Percentiles rank a stretch among this genome's conserved stretches.
These are phyloP conservation scores for Limenitis camilla DNA, from an alignment of 2,888 invertebrate species.

Conservation along the genomic window DNA sequence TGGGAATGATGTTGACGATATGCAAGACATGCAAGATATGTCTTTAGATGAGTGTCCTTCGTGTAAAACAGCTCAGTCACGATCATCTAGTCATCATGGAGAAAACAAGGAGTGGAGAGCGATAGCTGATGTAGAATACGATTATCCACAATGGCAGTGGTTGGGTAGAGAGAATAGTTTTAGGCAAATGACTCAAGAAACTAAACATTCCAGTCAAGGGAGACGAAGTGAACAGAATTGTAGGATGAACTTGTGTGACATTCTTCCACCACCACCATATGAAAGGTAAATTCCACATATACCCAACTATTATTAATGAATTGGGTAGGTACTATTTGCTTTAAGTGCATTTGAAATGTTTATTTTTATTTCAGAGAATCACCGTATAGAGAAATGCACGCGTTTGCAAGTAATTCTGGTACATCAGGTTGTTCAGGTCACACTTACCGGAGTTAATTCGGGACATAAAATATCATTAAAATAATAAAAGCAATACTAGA, in stretches of 20 bases:
- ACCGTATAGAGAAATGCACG: conserved; percentile 59
- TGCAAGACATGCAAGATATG: conserved; percentile 60
- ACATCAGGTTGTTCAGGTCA: conserved; percentile 66
- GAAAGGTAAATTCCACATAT: conserved; percentile 68
- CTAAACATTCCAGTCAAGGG: conserved; percentile 48
- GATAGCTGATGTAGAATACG: conserved; percentile 64
- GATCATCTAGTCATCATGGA: conserved; percentile 65
- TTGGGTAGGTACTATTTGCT: too few species aligned
- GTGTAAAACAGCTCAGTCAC: conserved; percentile 62
- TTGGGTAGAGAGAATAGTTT: conserved; percentile 64
- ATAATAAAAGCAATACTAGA: conserved; percentile 68
- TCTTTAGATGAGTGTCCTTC: conserved; percentile 67
- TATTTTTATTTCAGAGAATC: conserved; percentile 53
- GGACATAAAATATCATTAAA: conserved; percentile 58
- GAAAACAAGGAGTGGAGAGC: conserved; percentile 61
- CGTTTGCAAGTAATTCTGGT: conserved; percentile 61
- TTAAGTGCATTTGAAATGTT: neutral
- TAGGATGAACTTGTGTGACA: conserved; percentile 69
- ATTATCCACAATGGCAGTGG: conserved; percentile 71
- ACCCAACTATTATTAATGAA: too few species aligned
- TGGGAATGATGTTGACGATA: conserved; percentile 57
- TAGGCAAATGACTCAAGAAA: conserved; percentile 51
- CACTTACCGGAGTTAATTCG: conserved; percentile 60
- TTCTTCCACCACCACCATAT: conserved; percentile 63
- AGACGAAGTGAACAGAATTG: conserved; percentile 59